phyloP scores from a whole-genome alignment of 2,113 vertebrate genomes.

The Rattus rattus region DNA sequence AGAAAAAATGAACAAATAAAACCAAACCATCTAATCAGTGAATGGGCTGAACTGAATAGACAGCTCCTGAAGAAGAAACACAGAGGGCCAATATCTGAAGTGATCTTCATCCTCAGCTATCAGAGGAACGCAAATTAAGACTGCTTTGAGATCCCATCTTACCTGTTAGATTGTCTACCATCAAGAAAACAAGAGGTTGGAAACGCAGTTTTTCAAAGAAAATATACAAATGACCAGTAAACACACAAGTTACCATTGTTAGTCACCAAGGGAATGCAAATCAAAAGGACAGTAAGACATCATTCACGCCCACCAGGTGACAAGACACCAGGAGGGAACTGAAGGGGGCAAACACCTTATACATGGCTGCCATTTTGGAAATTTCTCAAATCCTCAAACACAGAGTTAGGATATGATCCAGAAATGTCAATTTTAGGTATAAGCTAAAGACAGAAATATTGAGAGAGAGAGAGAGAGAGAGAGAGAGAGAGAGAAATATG shows the following conservation, averaged over 20 bases:
- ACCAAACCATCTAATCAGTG: not conserved
- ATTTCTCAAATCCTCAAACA: not conserved
- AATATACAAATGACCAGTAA: not conserved
- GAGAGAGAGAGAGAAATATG: not conserved
- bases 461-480: too few species aligned
- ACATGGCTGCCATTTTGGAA: not conserved
- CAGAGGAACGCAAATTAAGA: not conserved
- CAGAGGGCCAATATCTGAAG: not conserved
- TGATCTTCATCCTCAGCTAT: not conserved
- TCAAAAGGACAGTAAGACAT: not conserved
- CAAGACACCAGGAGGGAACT: not conserved
- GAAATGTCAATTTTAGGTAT: too few species aligned
- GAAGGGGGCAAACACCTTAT: fast-evolving
- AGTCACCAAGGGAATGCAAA: not conserved
- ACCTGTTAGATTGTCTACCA: not conserved
- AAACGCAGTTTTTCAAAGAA: not conserved
- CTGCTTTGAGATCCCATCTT: not conserved
- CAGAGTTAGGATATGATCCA: not conserved
- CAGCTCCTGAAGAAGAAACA: not conserved
- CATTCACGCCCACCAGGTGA: not conserved
- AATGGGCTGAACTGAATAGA: not conserved
- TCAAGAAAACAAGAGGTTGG: not conserved
- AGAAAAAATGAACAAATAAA: not conserved
- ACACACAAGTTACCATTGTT: not conserved
- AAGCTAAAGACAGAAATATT: not conserved